Conservation (phyloP, 2,797 vertebrate species). For the Epinephelus malabaricus region DNA sequence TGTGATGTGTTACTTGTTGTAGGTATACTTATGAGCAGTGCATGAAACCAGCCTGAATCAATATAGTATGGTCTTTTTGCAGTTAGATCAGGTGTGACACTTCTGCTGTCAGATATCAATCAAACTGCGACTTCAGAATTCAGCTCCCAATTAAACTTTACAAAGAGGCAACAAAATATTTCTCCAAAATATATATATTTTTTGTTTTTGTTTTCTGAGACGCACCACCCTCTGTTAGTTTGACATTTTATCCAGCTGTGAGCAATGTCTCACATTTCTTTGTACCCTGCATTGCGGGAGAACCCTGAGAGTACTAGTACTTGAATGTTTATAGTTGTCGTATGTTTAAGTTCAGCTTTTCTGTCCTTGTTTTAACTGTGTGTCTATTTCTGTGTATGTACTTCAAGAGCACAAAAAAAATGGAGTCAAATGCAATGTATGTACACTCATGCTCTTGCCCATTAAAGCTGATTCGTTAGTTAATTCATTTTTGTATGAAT, state of each 20-base stretch:
- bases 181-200: not conserved
- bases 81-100: no score
- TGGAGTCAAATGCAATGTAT: no score
- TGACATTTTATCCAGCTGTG: slow-evolving; percentile 29
- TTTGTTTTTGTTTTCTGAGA: not conserved
- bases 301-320: not conserved
- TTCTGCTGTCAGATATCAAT: not conserved
- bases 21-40: no score
- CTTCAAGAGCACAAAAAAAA: no score
- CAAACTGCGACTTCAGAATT: not conserved
- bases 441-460: no score
- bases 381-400: not conserved
- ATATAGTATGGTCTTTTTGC: not conserved
- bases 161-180: slow-evolving; percentile 1
- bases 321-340: no score
- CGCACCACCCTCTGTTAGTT: not conserved
- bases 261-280: slow-evolving; percentile 7
- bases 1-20: no score
- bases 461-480: no score
- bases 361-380: no score
- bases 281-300: slow-evolving; percentile 1
- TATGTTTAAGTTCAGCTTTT: no score
- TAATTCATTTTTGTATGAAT: not conserved
- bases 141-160: not conserved
- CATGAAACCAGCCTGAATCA: no score